A percentile compares a stretch with the other conserved stretches of the same genome.
phyloP scores from a whole-genome alignment of 2,797 vertebrate genomes.

The Setipinna tenuifilis region DNA sequence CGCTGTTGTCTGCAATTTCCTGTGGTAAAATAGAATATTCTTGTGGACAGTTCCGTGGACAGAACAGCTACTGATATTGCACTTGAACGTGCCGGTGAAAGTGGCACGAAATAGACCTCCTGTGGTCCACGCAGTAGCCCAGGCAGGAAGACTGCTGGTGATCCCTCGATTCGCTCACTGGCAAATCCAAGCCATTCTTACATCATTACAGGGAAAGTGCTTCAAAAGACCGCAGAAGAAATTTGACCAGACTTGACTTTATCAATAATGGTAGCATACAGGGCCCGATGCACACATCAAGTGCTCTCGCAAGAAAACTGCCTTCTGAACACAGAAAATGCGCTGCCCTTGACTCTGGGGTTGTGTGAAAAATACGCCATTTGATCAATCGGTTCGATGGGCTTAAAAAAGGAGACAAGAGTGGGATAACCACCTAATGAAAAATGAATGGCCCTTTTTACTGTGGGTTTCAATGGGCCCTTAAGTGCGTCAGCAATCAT shows the following conservation, averaged over 20 bases:
- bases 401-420: slow-evolving; percentile 45
- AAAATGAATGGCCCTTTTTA: slow-evolving; percentile 79
- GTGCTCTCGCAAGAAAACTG: background rate
- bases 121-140: background rate
- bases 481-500: slow-evolving; percentile 69
- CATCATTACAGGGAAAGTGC: background rate
- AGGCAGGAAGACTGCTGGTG: background rate
- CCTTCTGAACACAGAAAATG: background rate
- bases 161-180: background rate
- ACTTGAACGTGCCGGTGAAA: background rate
- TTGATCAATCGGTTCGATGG: background rate
- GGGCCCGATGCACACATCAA: background rate
- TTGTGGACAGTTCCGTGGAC: background rate
- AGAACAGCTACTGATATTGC: background rate
- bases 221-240: slow-evolving; percentile 15
- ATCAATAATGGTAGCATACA: background rate
- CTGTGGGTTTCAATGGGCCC: slow-evolving; percentile 73
- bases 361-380: background rate
- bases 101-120: background rate
- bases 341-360: background rate
- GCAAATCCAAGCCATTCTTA: slow-evolving; percentile 13
- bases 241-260: slow-evolving; percentile 27
- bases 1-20: background rate
- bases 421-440: slow-evolving; percentile 75
- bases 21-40: background rate